Conservation (phyloP, 2,888 invertebrate species). For the Latheticus oryzae region DNA sequence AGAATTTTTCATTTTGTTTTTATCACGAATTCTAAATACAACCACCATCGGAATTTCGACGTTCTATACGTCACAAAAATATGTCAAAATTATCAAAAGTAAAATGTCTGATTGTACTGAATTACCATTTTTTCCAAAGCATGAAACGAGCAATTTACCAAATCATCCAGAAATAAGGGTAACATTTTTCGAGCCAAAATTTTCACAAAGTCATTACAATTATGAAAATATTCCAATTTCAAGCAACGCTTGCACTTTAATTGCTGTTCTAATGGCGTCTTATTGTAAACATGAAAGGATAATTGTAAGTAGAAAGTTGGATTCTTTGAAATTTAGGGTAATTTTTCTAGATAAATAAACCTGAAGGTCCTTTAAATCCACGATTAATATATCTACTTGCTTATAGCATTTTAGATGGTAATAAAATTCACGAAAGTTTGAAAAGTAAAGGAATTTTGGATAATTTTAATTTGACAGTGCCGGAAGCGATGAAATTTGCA, state of each 20-base stretch:
- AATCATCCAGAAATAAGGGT: conserved; percentile 56
- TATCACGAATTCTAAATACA: background rate
- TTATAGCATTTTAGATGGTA: conserved; percentile 71
- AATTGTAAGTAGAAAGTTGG: conserved; percentile 49
- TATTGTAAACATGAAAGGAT: conserved; percentile 61
- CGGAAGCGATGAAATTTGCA: conserved; percentile 67
- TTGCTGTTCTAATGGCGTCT: conserved; percentile 70
- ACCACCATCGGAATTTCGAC: conserved; percentile 13
- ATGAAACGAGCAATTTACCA: conserved; percentile 54
- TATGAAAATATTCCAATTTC: conserved; percentile 64
- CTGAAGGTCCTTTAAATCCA: conserved; percentile 49
- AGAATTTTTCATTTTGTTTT: conserved; percentile 1
- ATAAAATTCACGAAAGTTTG: conserved; percentile 67
- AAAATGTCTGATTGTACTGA: conserved; percentile 38
- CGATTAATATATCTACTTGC: conserved; percentile 67
- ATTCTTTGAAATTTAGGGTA: background rate
- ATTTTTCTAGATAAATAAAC: conserved; percentile 51
- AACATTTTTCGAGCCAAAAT: conserved; percentile 70
- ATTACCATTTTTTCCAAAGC: conserved; percentile 63
- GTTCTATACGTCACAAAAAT: conserved; percentile 24
- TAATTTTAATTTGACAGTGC: conserved; percentile 68
- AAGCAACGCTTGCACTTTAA: conserved; percentile 74
- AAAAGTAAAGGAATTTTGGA: conserved; percentile 62
- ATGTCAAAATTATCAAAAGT: conserved; percentile 40
- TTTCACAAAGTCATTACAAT: conserved; percentile 72